Conservation (phyloP, 2,797 vertebrate genomes). For the Euthynnus affinis region DNA sequence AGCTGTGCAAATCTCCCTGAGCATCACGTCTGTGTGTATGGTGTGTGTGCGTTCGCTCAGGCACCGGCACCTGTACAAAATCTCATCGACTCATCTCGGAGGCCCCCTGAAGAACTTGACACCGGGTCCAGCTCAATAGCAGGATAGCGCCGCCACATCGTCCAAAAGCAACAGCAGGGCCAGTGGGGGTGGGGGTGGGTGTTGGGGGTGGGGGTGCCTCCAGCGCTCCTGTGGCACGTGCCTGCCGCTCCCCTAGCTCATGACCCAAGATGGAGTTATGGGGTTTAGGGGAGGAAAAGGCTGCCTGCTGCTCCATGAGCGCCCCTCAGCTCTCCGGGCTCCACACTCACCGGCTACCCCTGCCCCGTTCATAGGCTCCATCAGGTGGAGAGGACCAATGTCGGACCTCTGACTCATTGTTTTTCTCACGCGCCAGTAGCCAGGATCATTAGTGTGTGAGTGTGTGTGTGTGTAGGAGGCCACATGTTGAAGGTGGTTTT, state of each 20-base stretch:
- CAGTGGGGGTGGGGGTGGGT: constrained; percentile 20
- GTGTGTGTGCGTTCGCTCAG: constrained; percentile 31
- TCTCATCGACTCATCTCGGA: constrained; percentile 67
- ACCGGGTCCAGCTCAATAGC: constrained; percentile 53
- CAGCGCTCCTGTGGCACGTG: constrained; percentile 76
- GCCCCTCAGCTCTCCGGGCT: constrained; percentile 42
- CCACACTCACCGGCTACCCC: constrained; percentile 32
- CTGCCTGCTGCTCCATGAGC: constrained; percentile 38
- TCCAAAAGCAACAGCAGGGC: constrained; percentile 78
- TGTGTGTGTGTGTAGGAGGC: constrained; percentile 40
- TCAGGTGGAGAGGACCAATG: constrained; percentile 40
- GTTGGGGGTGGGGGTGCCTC: constrained; percentile 44
- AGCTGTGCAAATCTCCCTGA: constrained; percentile 90
- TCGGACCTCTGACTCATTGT: constrained; percentile 49
- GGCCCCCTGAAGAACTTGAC: constrained; percentile 67
- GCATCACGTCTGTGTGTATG: constrained; percentile 65
- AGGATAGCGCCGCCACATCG: constrained; percentile 28
- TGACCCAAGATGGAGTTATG: constrained; percentile 71
- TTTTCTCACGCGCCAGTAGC: constrained; percentile 63
- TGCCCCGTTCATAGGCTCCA: constrained; percentile 61
- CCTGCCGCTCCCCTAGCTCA: constrained; percentile 69
- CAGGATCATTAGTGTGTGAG: constrained; percentile 33
- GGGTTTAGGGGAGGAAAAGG: constrained; percentile 48
- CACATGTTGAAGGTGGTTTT: constrained; percentile 51
- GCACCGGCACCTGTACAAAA: constrained; percentile 68